These are phyloP conservation scores for Sceliomorpha sp. DNA, from an alignment of 2,888 invertebrate genomes.

Conservation along the genomic window DNA sequence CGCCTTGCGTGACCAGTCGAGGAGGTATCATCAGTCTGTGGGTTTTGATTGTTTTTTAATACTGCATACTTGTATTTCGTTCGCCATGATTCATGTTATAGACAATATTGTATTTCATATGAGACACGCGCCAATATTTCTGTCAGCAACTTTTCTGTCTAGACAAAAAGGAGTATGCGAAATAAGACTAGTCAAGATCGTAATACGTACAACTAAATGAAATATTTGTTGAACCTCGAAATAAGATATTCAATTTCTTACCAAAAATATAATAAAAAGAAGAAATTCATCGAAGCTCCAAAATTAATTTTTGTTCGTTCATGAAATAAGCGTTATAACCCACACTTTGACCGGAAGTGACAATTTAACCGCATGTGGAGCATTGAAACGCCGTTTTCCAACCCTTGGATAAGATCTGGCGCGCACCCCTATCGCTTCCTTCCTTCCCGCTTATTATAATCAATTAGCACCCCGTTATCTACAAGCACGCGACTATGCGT, in stretches of 20 bases:
- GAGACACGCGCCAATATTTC: slow-evolving; percentile 43
- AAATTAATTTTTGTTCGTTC: too few relatives aligned
- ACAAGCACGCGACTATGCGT: slow-evolving; percentile 68
- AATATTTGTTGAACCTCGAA: too few relatives aligned
- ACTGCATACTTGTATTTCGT: slow-evolving; percentile 21
- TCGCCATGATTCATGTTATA: slow-evolving; percentile 30
- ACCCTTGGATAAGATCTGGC: slow-evolving; percentile 55
- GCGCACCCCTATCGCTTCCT: slow-evolving; percentile 57
- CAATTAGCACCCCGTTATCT: slow-evolving; percentile 78
- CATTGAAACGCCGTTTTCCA: slow-evolving; percentile 53
- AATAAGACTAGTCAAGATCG: neutral
- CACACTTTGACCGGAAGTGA: slow-evolving; percentile 46
- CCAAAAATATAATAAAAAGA: too few relatives aligned
- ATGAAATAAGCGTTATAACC: too few relatives aligned
- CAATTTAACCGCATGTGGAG: slow-evolving; percentile 52
- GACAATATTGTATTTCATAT: slow-evolving; percentile 34
- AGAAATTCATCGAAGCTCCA: too few relatives aligned
- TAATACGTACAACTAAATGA: too few relatives aligned
- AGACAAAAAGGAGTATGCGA: slow-evolving; percentile 6
- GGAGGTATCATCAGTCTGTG: slow-evolving; percentile 5
- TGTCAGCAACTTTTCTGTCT: slow-evolving; percentile 27
- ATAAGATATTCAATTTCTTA: too few relatives aligned
- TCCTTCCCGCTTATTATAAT: slow-evolving; percentile 74
- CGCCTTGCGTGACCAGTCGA: slow-evolving; percentile 41
- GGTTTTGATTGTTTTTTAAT: slow-evolving; percentile 46